phyloP scores from a whole-genome alignment of 2,797 vertebrate species.

The Pseudopleuronectes americanus region DNA sequence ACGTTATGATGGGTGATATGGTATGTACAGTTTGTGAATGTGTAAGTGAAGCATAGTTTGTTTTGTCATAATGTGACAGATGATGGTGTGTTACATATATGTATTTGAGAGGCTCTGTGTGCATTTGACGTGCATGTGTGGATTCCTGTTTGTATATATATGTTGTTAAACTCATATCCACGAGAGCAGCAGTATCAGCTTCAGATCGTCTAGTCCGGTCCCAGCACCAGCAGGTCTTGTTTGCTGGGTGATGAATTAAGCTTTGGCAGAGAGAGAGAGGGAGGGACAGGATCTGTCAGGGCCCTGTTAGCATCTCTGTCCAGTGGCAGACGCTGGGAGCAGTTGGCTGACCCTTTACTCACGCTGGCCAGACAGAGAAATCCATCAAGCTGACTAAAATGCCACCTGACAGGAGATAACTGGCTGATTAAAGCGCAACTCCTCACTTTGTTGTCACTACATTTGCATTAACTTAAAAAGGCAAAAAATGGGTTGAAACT shows the following conservation, averaged over 20 bases:
- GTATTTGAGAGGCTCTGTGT: slow-evolving; percentile 13
- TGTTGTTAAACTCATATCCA: neutral
- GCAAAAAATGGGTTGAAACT: neutral
- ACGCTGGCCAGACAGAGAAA: slow-evolving; percentile 60
- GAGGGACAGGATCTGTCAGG: slow-evolving; percentile 71
- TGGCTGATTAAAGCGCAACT: slow-evolving; percentile 15
- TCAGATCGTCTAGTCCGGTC: slow-evolving; percentile 37
- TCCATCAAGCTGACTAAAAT: slow-evolving; percentile 71
- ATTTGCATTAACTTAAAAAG: neutral
- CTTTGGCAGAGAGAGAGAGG: slow-evolving; percentile 34
- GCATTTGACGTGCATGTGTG: slow-evolving; percentile 11
- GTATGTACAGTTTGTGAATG: slow-evolving; percentile 22
- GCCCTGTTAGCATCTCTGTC: slow-evolving; percentile 76
- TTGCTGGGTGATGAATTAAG: slow-evolving; percentile 76
- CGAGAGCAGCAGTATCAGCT: slow-evolving; percentile 33
- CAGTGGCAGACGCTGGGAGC: slow-evolving; percentile 61
- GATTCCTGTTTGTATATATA: neutral
- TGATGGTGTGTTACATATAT: slow-evolving; percentile 18
- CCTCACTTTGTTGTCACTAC: slow-evolving; percentile 19
- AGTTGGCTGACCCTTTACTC: slow-evolving; percentile 67
- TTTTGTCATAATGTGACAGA: slow-evolving; percentile 54
- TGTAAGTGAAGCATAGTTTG: slow-evolving; percentile 38
- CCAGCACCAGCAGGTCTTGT: slow-evolving; percentile 59
- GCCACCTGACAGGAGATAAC: slow-evolving; percentile 52
- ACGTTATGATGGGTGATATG: slow-evolving; percentile 24